Conservation (phyloP, 2,113 vertebrate genomes). For the Pteronura brasiliensis region DNA sequence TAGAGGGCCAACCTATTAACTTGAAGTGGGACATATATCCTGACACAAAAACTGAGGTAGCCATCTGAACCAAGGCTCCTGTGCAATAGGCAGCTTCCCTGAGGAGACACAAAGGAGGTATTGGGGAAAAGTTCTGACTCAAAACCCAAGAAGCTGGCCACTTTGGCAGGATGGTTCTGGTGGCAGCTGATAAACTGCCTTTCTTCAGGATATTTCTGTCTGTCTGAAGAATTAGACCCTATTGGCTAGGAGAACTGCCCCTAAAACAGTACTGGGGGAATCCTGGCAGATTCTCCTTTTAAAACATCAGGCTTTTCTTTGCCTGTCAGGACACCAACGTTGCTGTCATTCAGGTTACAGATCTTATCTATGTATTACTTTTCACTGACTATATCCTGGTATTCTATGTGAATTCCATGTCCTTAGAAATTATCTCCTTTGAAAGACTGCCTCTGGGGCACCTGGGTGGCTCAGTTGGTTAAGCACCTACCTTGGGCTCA, state of each 20-base stretch:
- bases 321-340: neutral
- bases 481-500: neutral
- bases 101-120: neutral
- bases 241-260: neutral
- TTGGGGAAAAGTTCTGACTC: neutral
- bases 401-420: neutral
- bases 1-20: neutral
- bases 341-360: neutral
- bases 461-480: neutral
- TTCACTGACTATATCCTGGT: neutral
- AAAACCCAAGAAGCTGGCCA: neutral
- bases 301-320: neutral
- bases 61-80: neutral
- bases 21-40: neutral
- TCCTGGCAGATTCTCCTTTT: neutral
- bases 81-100: neutral
- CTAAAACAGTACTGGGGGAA: neutral
- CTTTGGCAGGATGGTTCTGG: neutral
- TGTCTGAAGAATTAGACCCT: neutral
- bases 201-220: neutral
- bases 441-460: neutral
- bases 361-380: neutral
- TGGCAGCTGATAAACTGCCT: neutral
- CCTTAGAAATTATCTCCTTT: neutral
- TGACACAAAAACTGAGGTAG: neutral